Evolutionary conservation across 2,888 invertebrate genomes (phyloP), one percentile per base, ranked within the genome.

Genomic region (Tillus elongatus): DNA sequence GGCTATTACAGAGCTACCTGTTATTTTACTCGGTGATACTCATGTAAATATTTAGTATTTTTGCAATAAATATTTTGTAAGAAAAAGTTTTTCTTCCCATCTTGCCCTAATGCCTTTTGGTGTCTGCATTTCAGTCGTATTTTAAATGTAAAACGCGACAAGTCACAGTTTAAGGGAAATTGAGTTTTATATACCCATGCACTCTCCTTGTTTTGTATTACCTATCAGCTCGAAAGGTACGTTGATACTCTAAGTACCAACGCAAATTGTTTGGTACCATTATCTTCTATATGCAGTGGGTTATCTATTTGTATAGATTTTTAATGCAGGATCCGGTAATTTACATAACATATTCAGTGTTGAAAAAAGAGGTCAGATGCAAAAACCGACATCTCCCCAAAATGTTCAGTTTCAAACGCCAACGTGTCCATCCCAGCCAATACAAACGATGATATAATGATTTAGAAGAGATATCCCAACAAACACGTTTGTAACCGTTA

Each of bases 91-190:
- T n/a, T 19, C 9, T n/a, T 19, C 9, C 6, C 24, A 19, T 19
- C 9, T 19, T 19, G 24, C 24, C 6, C 24, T 19, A n/a, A 19
- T 8, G n/a, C 6, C 9, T 19, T 19, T n/a, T n/a, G n/a, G n/a
- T n/a, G n/a, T n/a, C n/a, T n/a, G n/a, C n/a, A n/a, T n/a, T n/a
- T n/a, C n/a, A n/a, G n/a, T n/a, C n/a, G n/a, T n/a, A n/a, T n/a
- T 19, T n/a, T 19, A 19, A 19, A 19, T 19, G 24, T n/a, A 19
- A 19, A 19, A 19, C 24, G 6, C n/a, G 24, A 19, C 24, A 19
- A 19, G 24, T 19, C 24, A 19, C 24, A 19, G 6, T 19, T 6
- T 19, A 8, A 8, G 6, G 6, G 24, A 19, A 19, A 19, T 19
- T 19, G n/a, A 19, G 24, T 19, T 19, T 19, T 6, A 19, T 19